Percentiles rank a stretch among this genome's conserved stretches.
Evolutionary conservation across 2,797 vertebrate genomes (phyloP).

Genomic region (Sylvia borin): DNA sequence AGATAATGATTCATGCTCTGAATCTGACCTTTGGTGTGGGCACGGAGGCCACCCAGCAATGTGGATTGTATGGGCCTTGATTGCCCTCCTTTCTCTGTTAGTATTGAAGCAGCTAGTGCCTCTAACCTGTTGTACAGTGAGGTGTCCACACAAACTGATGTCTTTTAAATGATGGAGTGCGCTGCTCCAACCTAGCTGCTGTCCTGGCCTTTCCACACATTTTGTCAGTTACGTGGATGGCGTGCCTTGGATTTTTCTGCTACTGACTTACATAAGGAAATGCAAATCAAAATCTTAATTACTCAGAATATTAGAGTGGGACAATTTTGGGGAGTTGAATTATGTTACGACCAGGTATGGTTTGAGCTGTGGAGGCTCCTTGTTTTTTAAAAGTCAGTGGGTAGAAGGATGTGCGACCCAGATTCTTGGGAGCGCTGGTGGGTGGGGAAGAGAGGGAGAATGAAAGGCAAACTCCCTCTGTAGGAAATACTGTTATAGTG

Average conservation of each 20-base stretch:
- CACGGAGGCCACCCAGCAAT: rapidly evolving
- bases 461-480: background rate
- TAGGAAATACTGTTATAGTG: background rate
- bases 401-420: background rate
- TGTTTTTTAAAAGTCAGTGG: background rate
- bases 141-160: no score
- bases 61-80: background rate
- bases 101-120: rapidly evolving
- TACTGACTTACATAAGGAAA: rapidly evolving
- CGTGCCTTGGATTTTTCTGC: background rate
- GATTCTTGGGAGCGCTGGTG: background rate
- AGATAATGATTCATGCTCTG: background rate
- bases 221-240: background rate
- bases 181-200: background rate
- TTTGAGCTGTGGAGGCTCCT: background rate
- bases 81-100: background rate
- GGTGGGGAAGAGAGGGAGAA: background rate
- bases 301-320: background rate
- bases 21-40: background rate
- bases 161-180: background rate
- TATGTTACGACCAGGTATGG: rapidly evolving
- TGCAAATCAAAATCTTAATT: background rate
- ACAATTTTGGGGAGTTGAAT: background rate
- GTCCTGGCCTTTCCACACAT: background rate
- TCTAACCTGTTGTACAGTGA: rapidly evolving